Evolutionary conservation across 2,113 vertebrate genomes (phyloP).

Genomic region (Ageneiosus marmoratus): DNA sequence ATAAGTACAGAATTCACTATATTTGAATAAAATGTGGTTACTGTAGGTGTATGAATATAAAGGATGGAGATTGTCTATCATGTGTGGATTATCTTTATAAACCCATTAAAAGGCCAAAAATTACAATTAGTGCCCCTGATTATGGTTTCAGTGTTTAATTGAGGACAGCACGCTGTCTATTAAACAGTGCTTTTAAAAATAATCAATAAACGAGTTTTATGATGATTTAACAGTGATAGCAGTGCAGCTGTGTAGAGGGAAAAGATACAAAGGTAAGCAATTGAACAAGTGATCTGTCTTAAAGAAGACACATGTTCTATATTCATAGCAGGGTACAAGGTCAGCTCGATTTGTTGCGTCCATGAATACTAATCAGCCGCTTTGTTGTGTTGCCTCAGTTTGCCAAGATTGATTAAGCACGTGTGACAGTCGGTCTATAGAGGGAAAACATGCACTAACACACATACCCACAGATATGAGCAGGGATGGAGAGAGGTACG

Average conservation of each 20-base stretch:
- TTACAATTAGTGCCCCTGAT: background rate
- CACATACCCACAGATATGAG: constrained; percentile 34
- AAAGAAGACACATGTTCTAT: constrained; percentile 41
- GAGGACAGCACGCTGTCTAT: background rate
- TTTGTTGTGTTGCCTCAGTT: constrained; percentile 66
- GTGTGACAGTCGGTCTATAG: constrained; percentile 61
- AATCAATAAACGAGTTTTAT: background rate
- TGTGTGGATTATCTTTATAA: background rate
- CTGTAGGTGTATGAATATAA: background rate
- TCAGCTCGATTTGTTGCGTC: constrained; percentile 58
- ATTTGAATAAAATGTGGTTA: background rate
- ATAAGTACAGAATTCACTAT: background rate
- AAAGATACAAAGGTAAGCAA: constrained; percentile 1
- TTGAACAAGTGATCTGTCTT: constrained; percentile 38
- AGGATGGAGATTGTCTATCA: background rate
- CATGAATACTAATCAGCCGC: constrained; percentile 73
- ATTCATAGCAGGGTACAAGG: constrained; percentile 41
- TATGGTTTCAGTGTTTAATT: background rate
- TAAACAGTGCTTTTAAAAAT: background rate
- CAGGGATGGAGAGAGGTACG: constrained; percentile 39
- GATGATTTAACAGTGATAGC: background rate
- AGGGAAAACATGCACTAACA: constrained; percentile 42
- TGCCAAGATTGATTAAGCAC: constrained; percentile 68
- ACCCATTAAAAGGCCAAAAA: background rate
- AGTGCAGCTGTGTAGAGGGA: background rate